phyloP scores from a whole-genome alignment of 2,888 invertebrate genomes.

The Watsonalla cultraria region DNA sequence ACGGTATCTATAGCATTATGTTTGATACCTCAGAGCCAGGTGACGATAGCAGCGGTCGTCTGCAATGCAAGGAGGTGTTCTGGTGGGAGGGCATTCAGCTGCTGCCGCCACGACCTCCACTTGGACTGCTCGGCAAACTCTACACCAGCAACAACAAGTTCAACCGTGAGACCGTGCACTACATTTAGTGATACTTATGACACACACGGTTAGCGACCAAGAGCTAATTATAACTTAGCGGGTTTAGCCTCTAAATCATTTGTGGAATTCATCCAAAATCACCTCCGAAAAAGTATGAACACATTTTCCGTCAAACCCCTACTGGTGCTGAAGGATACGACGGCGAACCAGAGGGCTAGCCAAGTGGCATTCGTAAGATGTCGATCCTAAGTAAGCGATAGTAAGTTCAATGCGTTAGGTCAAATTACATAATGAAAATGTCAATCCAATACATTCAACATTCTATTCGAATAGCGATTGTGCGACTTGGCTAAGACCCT shows the following conservation, averaged over 20 bases:
- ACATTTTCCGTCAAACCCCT: too few species aligned
- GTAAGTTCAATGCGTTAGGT: too few species aligned
- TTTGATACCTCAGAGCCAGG: constrained; percentile 44
- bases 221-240: background rate
- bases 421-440: too few species aligned
- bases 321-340: too few species aligned
- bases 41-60: constrained; percentile 67
- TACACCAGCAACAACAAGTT: constrained; percentile 73
- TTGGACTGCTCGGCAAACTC: constrained; percentile 80
- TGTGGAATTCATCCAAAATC: too few species aligned
- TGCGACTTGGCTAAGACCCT: too few species aligned
- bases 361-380: too few species aligned
- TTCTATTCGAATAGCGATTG: too few species aligned
- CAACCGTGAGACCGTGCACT: constrained; percentile 59
- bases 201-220: background rate
- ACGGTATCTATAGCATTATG: background rate
- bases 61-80: constrained; percentile 82
- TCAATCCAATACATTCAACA: too few species aligned
- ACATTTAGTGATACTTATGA: background rate
- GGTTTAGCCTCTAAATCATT: background rate
- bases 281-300: too few species aligned
- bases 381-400: too few species aligned
- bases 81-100: constrained; percentile 87
- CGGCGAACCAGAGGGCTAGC: too few species aligned
- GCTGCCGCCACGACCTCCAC: constrained; percentile 79